Base-by-base conservation (phyloP, 2,797 vertebrate genomes). In the Notamacropus eugenii region DNA sequence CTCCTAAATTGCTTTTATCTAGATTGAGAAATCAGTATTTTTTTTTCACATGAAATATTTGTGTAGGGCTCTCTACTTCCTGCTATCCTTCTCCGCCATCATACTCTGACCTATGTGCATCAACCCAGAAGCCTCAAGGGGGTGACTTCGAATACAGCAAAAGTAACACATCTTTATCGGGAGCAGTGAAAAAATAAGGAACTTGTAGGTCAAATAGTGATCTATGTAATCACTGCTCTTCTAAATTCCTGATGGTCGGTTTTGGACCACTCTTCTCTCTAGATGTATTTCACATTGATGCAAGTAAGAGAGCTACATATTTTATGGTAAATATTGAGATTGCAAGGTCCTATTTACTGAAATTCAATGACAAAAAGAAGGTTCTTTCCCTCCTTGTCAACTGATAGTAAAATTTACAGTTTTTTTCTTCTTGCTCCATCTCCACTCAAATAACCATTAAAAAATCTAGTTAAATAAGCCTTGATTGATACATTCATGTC, bases 281-380 rank as follows among this genome's bases (percentile, higher is more conserved):
- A 55, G 55, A 58, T 94, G 1, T 1, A 91, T 92, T 93, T 93
- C 93, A 74, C 54, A 93, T 57, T n/a, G n/a, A 94, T 34, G 56
- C 54, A 0, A 82, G 0, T 82, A 55, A 55, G 40, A 93, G 8
- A 82, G 90, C 1, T 62, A 95, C 34, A 46, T 27, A 74, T 52
- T 55, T 96, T 19, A 56, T 59, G 57, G 55, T n/a, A 57, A 40
- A 62, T 52, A 91, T 54, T 52, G 31, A 91, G 22, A 6, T 57
- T 50, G 94, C 50, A 93, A 92, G 40, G 40, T 82, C 94, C 96
- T 28, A 82, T 96, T 91, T 82, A 82, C 91, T 94, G 55, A 93
- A 95, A 57, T 62, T 50, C 55, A 62, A 62, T 1, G 14, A 31
- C 11, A 91, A 90, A 54, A 91, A 24, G 52, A 92, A 67, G 31